A percentile compares a stretch with the other conserved stretches of the same genome.
Evolutionary conservation across 2,888 invertebrate species (phyloP).

Genomic region (Caenorhabditis imperialis): DNA sequence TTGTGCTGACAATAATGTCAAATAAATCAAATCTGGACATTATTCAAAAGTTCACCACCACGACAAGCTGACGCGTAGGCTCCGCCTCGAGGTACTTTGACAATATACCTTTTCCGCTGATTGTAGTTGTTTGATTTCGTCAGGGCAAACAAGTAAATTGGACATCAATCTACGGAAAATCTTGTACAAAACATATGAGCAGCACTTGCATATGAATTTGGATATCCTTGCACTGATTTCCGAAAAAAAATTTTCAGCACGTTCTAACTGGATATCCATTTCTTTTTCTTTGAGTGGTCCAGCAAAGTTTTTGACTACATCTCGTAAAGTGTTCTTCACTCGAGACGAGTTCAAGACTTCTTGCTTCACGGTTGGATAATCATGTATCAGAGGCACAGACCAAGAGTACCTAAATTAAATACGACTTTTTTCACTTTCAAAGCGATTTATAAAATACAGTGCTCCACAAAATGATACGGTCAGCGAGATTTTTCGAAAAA

Average conservation of each 20-base stretch:
- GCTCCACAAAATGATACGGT: too few species aligned
- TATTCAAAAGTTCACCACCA: neutral
- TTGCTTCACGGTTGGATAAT: constrained; percentile 64
- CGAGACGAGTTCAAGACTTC: constrained; percentile 62
- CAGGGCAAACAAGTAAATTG: constrained; percentile 68
- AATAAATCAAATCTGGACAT: too few species aligned
- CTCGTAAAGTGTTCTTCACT: constrained; percentile 15
- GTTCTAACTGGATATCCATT: constrained; percentile 21
- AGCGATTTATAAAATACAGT: too few species aligned
- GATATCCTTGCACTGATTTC: constrained; percentile 71
- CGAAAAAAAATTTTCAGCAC: constrained; percentile 47
- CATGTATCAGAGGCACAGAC: constrained; percentile 64
- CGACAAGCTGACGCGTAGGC: neutral
- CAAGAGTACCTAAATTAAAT: constrained; percentile 62
- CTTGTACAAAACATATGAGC: constrained; percentile 73
- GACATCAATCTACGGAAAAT: constrained; percentile 71
- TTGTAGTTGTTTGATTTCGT: constrained; percentile 66
- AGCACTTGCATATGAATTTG: constrained; percentile 67
- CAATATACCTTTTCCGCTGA: constrained; percentile 62
- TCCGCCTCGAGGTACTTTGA: neutral
- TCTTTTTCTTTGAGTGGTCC: constrained; percentile 4
- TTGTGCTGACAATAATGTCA: too few species aligned
- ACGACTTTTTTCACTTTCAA: too few species aligned
- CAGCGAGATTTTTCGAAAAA: too few species aligned
- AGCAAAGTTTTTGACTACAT: neutral